Conservation (phyloP, 2,888 invertebrate genomes). For the Danaus chrysippus region DNA sequence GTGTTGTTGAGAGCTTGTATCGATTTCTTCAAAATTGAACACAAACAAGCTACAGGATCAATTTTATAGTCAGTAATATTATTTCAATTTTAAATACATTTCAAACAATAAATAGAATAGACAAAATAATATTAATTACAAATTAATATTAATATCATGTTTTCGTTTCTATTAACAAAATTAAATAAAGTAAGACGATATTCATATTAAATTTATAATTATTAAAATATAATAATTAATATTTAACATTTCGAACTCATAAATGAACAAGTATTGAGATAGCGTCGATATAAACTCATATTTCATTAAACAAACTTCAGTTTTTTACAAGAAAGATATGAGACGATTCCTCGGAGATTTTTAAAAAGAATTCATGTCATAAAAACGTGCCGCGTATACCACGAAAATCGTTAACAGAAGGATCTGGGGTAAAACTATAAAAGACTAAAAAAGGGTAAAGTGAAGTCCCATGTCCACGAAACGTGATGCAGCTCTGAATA, state of each 20-base stretch:
- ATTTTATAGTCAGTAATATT: too few relatives aligned
- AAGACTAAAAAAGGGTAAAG: conserved; percentile 43
- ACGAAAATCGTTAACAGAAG: conserved; percentile 26
- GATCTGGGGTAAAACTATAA: conserved; percentile 25
- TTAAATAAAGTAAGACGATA: too few relatives aligned
- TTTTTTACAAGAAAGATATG: conserved; percentile 25
- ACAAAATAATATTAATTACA: too few relatives aligned
- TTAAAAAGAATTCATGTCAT: conserved; percentile 31
- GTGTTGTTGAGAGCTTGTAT: conserved; percentile 48
- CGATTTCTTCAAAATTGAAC: conserved; percentile 52
- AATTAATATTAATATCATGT: too few relatives aligned
- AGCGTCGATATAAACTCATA: not conserved
- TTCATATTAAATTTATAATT: too few relatives aligned
- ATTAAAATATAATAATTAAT: too few relatives aligned
- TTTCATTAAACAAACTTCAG: not conserved
- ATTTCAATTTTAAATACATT: too few relatives aligned
- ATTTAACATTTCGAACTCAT: not conserved
- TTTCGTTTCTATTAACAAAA: too few relatives aligned
- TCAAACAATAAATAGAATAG: too few relatives aligned
- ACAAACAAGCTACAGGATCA: not conserved
- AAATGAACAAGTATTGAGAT: not conserved
- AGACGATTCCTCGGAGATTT: conserved; percentile 37
- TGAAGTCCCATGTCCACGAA: conserved; percentile 52
- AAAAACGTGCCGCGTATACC: conserved; percentile 20
- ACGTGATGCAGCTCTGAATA: conserved; percentile 55